These are phyloP conservation scores for Notechis scutatus DNA, from an alignment of 2,113 vertebrate species.

Conservation along the genomic window DNA sequence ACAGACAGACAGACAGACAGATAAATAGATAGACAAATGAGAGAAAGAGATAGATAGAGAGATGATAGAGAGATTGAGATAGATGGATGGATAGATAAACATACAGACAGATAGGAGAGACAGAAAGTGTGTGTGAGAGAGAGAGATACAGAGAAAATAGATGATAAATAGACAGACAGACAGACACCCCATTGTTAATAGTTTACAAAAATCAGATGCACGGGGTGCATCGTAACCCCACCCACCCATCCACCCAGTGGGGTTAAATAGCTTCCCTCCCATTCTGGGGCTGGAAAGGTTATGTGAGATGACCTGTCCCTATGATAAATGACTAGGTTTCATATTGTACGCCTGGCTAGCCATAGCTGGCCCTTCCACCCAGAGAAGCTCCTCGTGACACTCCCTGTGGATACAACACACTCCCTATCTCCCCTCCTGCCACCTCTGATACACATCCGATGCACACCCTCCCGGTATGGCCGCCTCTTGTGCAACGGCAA, in stretches of 20 bases:
- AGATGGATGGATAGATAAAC: background rate
- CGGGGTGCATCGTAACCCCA: background rate
- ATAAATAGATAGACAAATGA: too few relatives aligned
- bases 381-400: background rate
- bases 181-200: background rate
- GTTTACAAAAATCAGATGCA: background rate
- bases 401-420: conserved; percentile 6
- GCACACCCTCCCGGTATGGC: background rate
- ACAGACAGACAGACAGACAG: too few relatives aligned
- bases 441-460: background rate
- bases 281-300: conserved; percentile 5
- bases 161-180: background rate
- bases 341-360: conserved; percentile 38
- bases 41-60: too few relatives aligned
- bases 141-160: background rate
- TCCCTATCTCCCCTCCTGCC: background rate
- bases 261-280: conserved; percentile 10
- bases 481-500: background rate
- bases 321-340: conserved; percentile 44
- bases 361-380: conserved; percentile 43
- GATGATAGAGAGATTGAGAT: background rate
- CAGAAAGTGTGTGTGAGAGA: background rate
- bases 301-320: conserved; percentile 27
- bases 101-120: background rate
- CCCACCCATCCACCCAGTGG: background rate